phyloP scores from a whole-genome alignment of 2,888 invertebrate genomes.

The Lithophane socia region DNA sequence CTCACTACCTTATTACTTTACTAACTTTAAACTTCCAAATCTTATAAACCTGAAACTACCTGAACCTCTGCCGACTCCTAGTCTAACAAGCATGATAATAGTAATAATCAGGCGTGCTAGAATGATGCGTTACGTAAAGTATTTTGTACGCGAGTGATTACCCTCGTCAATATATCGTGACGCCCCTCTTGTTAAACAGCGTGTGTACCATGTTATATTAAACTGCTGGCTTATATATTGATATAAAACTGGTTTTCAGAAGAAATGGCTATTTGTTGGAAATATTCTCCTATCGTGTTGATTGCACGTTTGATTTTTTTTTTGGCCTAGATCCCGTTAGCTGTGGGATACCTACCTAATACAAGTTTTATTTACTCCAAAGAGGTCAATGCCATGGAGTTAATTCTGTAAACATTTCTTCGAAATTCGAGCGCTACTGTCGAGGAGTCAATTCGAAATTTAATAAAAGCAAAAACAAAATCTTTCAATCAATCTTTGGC shows the following conservation, averaged over 20 bases:
- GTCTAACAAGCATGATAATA: neutral
- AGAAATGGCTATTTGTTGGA: neutral
- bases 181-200: slow-evolving; percentile 63
- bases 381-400: neutral
- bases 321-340: neutral
- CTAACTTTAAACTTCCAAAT: neutral
- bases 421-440: neutral
- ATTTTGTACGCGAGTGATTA: slow-evolving; percentile 66
- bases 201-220: slow-evolving; percentile 39
- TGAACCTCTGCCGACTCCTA: neutral
- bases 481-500: too few relatives aligned
- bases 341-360: neutral
- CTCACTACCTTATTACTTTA: too few relatives aligned
- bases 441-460: neutral
- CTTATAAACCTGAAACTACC: neutral
- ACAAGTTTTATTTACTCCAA: neutral
- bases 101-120: slow-evolving; percentile 44
- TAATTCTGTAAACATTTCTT: neutral
- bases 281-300: neutral
- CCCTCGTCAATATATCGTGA: slow-evolving; percentile 68
- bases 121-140: slow-evolving; percentile 54
- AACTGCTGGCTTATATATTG: slow-evolving; percentile 30
- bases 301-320: neutral
- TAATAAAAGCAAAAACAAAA: neutral
- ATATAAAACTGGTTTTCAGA: slow-evolving; percentile 8